Conservation (phyloP, 1,140 invertebrate genomes). For the Eumeta japonica region DNA sequence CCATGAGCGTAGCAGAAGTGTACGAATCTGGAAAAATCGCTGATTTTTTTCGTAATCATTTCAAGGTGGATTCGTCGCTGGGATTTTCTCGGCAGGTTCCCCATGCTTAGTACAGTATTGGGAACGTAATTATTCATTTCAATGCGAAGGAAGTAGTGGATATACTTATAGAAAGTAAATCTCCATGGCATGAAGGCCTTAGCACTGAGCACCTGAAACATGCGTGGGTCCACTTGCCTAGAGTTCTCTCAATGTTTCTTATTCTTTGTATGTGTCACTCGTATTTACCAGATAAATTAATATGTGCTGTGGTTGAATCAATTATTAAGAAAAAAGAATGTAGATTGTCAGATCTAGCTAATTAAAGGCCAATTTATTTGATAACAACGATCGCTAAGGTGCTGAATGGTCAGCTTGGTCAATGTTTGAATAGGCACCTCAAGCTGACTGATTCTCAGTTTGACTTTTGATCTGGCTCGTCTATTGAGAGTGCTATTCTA, state of each 20-base stretch:
- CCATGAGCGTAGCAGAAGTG: background rate
- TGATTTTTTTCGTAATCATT: background rate
- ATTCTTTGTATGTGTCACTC: background rate
- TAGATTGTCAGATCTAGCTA: background rate
- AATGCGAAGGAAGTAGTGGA: background rate
- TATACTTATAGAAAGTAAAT: background rate
- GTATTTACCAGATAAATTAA: background rate
- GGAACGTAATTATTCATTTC: background rate
- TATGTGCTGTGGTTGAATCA: background rate
- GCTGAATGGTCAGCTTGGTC: background rate
- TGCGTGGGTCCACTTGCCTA: background rate
- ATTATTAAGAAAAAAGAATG: background rate
- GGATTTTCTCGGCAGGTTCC: background rate
- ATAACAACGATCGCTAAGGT: constrained; percentile 1
- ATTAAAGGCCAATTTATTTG: background rate
- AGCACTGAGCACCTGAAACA: background rate
- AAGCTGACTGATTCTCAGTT: background rate
- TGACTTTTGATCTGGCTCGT: background rate
- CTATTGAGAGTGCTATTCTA: background rate
- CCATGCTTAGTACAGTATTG: background rate
- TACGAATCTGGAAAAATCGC: background rate
- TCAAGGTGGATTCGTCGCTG: background rate
- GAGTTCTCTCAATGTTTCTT: background rate
- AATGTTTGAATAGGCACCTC: background rate
- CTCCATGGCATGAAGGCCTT: background rate